Evolutionary conservation across 1,140 invertebrate species (phyloP), one percentile per base, ranked within the genome.

Genomic region (Procambarus virginalis): DNA sequence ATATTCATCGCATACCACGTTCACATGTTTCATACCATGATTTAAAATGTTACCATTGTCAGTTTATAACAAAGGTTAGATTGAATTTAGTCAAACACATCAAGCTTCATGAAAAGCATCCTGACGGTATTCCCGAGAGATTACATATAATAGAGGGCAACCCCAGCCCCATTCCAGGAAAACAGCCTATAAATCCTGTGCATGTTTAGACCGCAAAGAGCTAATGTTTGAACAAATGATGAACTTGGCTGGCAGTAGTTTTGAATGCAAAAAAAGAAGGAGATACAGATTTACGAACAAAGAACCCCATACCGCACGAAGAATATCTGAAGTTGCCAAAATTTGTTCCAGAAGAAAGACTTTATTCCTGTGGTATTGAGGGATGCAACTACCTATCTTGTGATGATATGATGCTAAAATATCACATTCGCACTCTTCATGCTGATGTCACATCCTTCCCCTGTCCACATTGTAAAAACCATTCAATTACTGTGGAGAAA

Each of bases 181-280:
- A 87, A 46, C 89, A 92, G 49, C 93, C 93, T n/a, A 95, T 97
- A 0, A 97, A 97, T 94, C 97, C 97, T 0, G 96, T 97, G 0
- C 97, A 0, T 96, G 96, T 93, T 93, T 97, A 34, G 96, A 96
- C 79, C 96, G 96, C 58, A 96, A 96, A 86, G 96, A 97, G 92
- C 95, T 95, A 91, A 96, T 97, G 95, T 97, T 97, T 93, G 97
- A 97, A 93, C 97, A 96, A 93, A 97, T 97, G 97, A 95, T 96
- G 0, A 97, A 97, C 93, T 94, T 97, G 20, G 96, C 97, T 0
- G 95, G 95, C 46, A 96, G 96, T 93, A 97, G 96, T 1, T 95
- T 96, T 91, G 94, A 94, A 78, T 94, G 94, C 83, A 94, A 95
- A 76, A 87, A 82, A 91, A 91, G 58, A 87, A 84, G 20, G 91